Base-by-base conservation (phyloP, 1,140 invertebrate genomes). In the Tachypleus tridentatus region DNA sequence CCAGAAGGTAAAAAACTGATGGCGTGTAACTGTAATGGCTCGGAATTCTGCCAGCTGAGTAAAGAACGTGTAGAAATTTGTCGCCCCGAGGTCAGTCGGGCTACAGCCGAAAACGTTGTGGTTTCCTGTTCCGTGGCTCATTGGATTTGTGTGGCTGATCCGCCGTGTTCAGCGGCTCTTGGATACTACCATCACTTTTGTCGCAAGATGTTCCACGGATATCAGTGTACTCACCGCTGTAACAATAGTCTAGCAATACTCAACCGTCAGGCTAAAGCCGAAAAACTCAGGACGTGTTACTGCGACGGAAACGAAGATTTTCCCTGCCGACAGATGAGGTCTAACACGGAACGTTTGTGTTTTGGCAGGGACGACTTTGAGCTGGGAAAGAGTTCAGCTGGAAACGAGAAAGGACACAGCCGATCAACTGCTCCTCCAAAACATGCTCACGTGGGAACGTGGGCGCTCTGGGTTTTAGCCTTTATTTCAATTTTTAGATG, bases 231-330 rank as follows among this genome's bases (percentile, higher is more conserved):
- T 4, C 79, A 80, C 51, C 80, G 86, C 5, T 89, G 87, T 73
- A 82, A 83, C 70, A 91, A 91, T 75, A 88, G 86, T 47, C 86
- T 90, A 65, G 80, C 81, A 64, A 91, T 91, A 68, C 76, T 91
- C 56, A 80, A 81, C 65, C 82, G 87, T 4, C 87, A 90, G 72
- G 84, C 87, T 65, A 89, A 88, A 74, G 87, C 88, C 0, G 82
- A 82, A n/a, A 87, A 87, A 70, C 74, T 91, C 48, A 84, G 82
- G 57, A 85, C 82, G 3, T 91, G 88, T 72, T 79, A 81, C 51
- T 91, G 88, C 70, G 86, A 88, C 71, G 87, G 87, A 0, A 78
- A 80, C n/a, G 87, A 89, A 73, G 84, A 86, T 53, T 86, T 84
- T 73, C 84, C 88, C 70, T 91, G 88, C 70, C 74, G 75, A 0